A percentile compares a stretch with the other conserved stretches of the same genome.
Evolutionary conservation across 1,140 invertebrate species (phyloP).

Genomic region (Nephila pilipes): DNA sequence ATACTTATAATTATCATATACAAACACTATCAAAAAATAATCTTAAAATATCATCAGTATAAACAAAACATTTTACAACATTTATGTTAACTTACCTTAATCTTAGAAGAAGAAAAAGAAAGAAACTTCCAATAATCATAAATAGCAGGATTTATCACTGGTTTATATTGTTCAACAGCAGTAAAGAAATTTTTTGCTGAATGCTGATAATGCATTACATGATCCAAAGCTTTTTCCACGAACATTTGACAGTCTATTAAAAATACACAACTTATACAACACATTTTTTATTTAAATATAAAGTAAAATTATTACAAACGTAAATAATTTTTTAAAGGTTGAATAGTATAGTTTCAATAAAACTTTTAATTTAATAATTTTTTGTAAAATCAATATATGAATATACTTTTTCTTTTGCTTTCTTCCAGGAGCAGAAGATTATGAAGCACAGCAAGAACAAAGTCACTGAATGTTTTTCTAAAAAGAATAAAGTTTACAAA

Average conservation of each 20-base stretch:
- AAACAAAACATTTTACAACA: too few relatives aligned
- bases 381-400: background rate
- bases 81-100: background rate
- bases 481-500: background rate
- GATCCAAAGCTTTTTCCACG: conserved; percentile 33
- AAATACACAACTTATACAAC: background rate
- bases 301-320: too few relatives aligned
- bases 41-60: too few relatives aligned
- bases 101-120: background rate
- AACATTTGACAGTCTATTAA: conserved; percentile 45
- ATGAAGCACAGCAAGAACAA: conserved; percentile 25
- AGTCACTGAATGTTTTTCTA: conserved; percentile 28
- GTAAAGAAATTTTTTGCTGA: background rate
- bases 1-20: too few relatives aligned
- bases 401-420: background rate
- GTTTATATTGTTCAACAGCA: conserved; percentile 15
- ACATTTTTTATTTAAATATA: too few relatives aligned
- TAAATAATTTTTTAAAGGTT: too few relatives aligned
- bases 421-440: background rate
- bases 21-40: too few relatives aligned
- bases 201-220: conserved; percentile 49
- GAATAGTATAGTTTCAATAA: too few relatives aligned
- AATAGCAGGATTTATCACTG: background rate
- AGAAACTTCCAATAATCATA: conserved; percentile 44
- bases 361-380: background rate